phyloP scores from a whole-genome alignment of 30 jellyfish, hydroid and myxozoan species.

The Clytia hemisphaerica region DNA sequence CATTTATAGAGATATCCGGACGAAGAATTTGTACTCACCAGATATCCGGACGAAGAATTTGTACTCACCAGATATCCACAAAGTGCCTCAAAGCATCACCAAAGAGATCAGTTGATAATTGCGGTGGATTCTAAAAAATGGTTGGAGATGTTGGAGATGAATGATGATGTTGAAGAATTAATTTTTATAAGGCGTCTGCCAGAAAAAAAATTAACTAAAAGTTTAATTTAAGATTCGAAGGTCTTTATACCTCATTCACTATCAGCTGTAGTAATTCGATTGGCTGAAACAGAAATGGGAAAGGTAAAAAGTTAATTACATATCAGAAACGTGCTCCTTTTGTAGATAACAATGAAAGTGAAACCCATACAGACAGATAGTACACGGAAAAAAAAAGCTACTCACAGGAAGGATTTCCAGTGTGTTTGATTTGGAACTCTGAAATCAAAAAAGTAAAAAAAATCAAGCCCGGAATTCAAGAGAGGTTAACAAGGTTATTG shows the following conservation, averaged over 20 bases:
- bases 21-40: constrained; percentile 33
- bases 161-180: too few species aligned
- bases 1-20: not conserved
- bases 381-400: not conserved
- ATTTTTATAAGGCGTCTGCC: not conserved
- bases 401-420: constrained; percentile 35
- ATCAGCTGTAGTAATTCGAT: constrained; percentile 80
- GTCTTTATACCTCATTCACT: constrained; percentile 68
- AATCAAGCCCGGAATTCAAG: too few species aligned
- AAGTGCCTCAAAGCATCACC: constrained; percentile 65
- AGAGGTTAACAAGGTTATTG: too few species aligned
- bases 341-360: too few species aligned
- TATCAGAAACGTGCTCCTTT: too few species aligned
- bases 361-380: too few species aligned
- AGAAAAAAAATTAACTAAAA: not conserved
- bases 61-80: constrained; percentile 60
- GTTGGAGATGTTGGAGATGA: too few species aligned
- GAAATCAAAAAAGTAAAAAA: too few species aligned
- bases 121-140: constrained; percentile 67
- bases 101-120: constrained; percentile 48
- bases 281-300: constrained; percentile 44
- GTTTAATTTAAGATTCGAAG: not conserved
- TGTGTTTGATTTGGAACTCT: too few species aligned
- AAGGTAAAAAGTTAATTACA: not conserved
- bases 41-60: not conserved